Conservation (phyloP, 2,113 vertebrate species). For the Tetrao urogallus region DNA sequence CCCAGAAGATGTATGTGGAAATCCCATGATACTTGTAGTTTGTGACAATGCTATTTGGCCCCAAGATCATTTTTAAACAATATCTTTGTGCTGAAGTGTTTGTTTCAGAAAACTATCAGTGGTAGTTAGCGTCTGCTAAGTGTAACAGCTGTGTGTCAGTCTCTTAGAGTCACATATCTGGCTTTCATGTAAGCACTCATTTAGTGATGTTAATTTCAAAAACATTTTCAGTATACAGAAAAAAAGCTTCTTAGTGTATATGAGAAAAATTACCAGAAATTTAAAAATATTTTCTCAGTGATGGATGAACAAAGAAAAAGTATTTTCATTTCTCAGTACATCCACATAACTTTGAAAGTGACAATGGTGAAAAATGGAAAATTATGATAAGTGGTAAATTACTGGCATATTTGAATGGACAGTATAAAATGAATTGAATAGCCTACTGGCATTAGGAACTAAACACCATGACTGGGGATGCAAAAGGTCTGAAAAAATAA, state of each 20-base stretch:
- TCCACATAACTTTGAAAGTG: neutral
- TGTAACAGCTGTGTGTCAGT: accelerated
- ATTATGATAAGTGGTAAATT: neutral
- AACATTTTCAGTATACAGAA: neutral
- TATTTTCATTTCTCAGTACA: neutral
- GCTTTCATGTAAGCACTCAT: neutral
- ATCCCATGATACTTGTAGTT: accelerated
- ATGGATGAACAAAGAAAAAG: neutral
- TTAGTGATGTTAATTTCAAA: neutral
- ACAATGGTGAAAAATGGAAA: neutral
- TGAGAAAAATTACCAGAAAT: neutral
- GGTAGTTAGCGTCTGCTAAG: neutral
- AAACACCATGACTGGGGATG: accelerated
- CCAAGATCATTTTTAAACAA: neutral
- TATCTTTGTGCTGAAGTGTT: neutral
- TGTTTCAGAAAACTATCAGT: neutral
- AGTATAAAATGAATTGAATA: neutral
- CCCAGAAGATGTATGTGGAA: accelerated
- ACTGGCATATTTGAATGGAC: neutral
- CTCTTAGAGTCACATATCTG: neutral
- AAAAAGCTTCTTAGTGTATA: neutral
- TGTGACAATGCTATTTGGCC: neutral
- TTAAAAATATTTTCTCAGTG: neutral
- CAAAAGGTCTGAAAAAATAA: neutral
- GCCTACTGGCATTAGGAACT: accelerated